These are phyloP conservation scores for Eurosta solidaginis DNA, from an alignment of 1,140 invertebrate species.

Conservation along the genomic window DNA sequence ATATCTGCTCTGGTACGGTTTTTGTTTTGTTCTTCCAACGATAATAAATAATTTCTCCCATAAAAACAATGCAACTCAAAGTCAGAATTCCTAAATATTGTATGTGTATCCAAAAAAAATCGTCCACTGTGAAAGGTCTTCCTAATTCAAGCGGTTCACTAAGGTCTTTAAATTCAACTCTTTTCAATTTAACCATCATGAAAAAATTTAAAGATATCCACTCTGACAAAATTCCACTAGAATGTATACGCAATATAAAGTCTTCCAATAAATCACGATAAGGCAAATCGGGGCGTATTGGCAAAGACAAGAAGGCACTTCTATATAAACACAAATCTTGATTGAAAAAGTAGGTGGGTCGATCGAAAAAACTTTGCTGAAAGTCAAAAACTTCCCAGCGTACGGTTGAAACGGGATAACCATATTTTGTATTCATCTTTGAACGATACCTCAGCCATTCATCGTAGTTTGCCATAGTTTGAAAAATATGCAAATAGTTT, in stretches of 20 bases:
- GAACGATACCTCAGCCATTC: neutral
- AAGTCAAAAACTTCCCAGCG: neutral
- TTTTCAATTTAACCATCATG: neutral
- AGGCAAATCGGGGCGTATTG: neutral
- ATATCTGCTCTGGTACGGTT: no score
- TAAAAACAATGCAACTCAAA: neutral
- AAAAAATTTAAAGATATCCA: neutral
- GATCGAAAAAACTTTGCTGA: neutral
- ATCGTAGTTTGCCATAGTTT: neutral
- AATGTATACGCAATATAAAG: neutral
- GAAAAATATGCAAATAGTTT: neutral
- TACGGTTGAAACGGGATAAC: neutral
- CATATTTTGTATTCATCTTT: neutral
- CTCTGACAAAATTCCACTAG: neutral
- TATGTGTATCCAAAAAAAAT: neutral
- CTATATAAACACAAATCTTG: neutral
- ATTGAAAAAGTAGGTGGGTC: neutral
- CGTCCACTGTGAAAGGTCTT: neutral
- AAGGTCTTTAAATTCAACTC: neutral
- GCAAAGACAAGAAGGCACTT: neutral
- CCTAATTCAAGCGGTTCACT: neutral
- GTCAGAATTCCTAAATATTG: neutral
- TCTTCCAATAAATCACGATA: neutral
- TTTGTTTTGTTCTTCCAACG: no score
- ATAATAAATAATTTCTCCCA: neutral